Percentiles rank a stretch among this genome's conserved stretches.
phyloP scores from a whole-genome alignment of 1,140 invertebrate genomes.

The Oncopodura yosiiana region DNA sequence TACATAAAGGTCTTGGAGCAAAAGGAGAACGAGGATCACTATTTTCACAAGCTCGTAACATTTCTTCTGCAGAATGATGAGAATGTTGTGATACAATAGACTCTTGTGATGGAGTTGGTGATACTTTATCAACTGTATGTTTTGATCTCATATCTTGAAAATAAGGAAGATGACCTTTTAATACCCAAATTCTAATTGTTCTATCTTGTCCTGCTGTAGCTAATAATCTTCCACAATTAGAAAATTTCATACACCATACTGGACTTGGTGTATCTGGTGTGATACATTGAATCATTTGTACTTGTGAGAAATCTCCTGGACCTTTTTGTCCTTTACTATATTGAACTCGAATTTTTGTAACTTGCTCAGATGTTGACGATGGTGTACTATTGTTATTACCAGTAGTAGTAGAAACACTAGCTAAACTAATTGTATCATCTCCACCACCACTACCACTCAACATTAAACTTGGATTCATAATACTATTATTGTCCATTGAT shows the following conservation, averaged over 20 bases:
- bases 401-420: background rate
- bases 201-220: constrained; percentile 94
- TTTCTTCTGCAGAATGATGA: constrained; percentile 58
- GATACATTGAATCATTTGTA: constrained; percentile 66
- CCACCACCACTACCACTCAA: constrained; percentile 16
- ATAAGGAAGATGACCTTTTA: constrained; percentile 73
- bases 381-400: background rate
- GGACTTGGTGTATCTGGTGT: constrained; percentile 77
- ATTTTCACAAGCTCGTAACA: constrained; percentile 35
- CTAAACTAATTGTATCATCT: constrained; percentile 3
- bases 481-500: constrained; percentile 47
- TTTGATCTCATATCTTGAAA: constrained; percentile 92
- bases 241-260: constrained; percentile 99
- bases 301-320: constrained; percentile 83
- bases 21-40: constrained; percentile 57
- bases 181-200: constrained; percentile 85
- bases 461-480: constrained; percentile 52
- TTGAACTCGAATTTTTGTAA: constrained; percentile 28
- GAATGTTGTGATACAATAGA: constrained; percentile 70
- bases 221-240: constrained; percentile 79
- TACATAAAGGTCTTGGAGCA: constrained; percentile 85
- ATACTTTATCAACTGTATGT: constrained; percentile 52
- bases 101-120: constrained; percentile 80
- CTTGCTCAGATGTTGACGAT: constrained; percentile 1
- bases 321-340: constrained; percentile 76